Conservation (phyloP, 2,888 invertebrate genomes). For the Eupeodes luniger region DNA sequence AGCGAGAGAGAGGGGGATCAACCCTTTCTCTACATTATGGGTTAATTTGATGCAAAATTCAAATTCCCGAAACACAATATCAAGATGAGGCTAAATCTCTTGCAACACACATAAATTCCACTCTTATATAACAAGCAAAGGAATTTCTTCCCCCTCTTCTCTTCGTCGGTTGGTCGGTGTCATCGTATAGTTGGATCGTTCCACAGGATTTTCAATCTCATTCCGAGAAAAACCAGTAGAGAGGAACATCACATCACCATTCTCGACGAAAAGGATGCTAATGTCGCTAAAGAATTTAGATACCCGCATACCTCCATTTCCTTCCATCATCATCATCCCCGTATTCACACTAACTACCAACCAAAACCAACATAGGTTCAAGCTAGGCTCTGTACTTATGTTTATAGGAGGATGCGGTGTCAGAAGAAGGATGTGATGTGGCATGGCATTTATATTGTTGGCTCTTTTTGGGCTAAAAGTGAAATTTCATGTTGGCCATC, state of each 20-base stretch:
- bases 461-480: constrained; percentile 52
- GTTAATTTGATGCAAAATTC: constrained; percentile 34
- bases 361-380: neutral
- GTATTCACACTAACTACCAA: neutral
- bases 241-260: constrained; percentile 1
- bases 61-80: constrained; percentile 26
- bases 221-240: constrained; percentile 5
- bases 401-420: no score
- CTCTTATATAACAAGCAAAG: neutral
- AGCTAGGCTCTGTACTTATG: neutral
- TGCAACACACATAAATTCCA: constrained; percentile 38
- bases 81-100: constrained; percentile 36
- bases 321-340: neutral
- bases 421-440: constrained; percentile 16
- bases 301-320: neutral
- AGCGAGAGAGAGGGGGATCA: no score
- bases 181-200: neutral
- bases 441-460: constrained; percentile 62
- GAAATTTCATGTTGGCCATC: constrained; percentile 67
- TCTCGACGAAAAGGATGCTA: neutral
- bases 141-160: neutral
- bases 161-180: no score
- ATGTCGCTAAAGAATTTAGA: constrained; percentile 40
- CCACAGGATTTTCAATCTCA: constrained; percentile 33
- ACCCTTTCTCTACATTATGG: constrained; percentile 12